Evolutionary conservation across 2,888 invertebrate genomes (phyloP).

Genomic region (Lycia hirtaria): DNA sequence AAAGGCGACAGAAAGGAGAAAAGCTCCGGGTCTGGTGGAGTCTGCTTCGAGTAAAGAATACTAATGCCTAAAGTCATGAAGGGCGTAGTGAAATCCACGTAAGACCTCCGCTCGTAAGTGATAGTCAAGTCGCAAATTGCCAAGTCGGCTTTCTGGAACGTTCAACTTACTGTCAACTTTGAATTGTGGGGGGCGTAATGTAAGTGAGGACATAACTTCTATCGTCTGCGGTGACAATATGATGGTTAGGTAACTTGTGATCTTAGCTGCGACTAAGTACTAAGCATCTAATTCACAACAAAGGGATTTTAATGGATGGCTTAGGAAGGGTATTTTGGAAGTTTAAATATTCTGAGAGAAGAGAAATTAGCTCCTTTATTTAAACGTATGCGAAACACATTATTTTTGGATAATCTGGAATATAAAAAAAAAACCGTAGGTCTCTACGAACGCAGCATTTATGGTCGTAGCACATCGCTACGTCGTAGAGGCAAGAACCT

Average conservation of each 20-base stretch:
- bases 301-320: neutral
- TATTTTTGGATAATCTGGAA: too few relatives aligned
- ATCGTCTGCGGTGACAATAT: neutral
- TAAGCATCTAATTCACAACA: neutral
- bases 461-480: neutral
- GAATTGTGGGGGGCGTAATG: neutral
- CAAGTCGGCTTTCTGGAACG: slow-evolving; percentile 94
- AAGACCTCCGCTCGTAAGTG: slow-evolving; percentile 94
- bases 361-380: too few relatives aligned
- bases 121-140: slow-evolving; percentile 98
- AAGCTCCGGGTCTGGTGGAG: slow-evolving; percentile 91
- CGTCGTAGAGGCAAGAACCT: neutral
- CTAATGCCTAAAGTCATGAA: slow-evolving; percentile 98
- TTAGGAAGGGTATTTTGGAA: neutral
- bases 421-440: too few relatives aligned
- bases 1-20: slow-evolving; percentile 96
- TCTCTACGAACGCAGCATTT: neutral
- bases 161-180: slow-evolving; percentile 5
- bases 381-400: too few relatives aligned
- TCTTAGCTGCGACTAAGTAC: neutral
- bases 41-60: slow-evolving; percentile 93
- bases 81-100: slow-evolving; percentile 97
- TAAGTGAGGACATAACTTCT: neutral
- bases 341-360: too few relatives aligned
- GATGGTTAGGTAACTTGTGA: neutral